Percentiles rank a stretch among this genome's conserved stretches.
Conservation (phyloP, 1,140 invertebrate species). For the Drosophila lacteicornis region DNA sequence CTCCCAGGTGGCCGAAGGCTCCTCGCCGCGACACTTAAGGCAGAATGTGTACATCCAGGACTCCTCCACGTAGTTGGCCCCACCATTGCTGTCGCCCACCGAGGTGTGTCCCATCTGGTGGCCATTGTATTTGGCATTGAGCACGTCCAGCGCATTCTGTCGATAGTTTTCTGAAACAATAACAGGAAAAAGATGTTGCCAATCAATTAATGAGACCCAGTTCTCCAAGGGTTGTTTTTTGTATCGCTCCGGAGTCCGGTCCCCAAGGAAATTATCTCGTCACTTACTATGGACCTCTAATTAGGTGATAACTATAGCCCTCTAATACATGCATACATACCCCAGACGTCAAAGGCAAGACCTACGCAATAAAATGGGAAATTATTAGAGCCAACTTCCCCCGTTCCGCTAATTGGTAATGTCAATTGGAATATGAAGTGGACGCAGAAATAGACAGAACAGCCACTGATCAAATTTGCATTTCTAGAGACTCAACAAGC, state of each 20-base stretch:
- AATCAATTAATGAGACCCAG: slow-evolving; percentile 12
- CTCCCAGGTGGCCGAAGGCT: slow-evolving; percentile 90
- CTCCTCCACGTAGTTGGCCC: slow-evolving; percentile 72
- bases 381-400: slow-evolving; percentile 39
- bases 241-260: slow-evolving; percentile 1
- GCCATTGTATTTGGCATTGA: slow-evolving; percentile 71
- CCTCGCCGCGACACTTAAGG: slow-evolving; percentile 84
- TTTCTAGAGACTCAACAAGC: not conserved
- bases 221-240: not conserved
- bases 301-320: slow-evolving; percentile 51
- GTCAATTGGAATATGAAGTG: slow-evolving; percentile 65
- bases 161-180: slow-evolving; percentile 59
- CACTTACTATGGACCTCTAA: slow-evolving; percentile 39
- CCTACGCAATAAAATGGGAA: slow-evolving; percentile 52
- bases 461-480: slow-evolving; percentile 26
- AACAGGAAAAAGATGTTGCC: not conserved
- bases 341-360: slow-evolving; percentile 27
- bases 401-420: slow-evolving; percentile 71
- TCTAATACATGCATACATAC: not conserved
- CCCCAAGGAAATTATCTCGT: slow-evolving; percentile 30
- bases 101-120: slow-evolving; percentile 49
- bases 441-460: slow-evolving; percentile 23
- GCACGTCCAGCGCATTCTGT: slow-evolving; percentile 64
- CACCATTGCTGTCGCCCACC: slow-evolving; percentile 35
- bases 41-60: slow-evolving; percentile 84